Base-by-base conservation (phyloP, 2,888 invertebrate species). In the Ischnura elegans region DNA sequence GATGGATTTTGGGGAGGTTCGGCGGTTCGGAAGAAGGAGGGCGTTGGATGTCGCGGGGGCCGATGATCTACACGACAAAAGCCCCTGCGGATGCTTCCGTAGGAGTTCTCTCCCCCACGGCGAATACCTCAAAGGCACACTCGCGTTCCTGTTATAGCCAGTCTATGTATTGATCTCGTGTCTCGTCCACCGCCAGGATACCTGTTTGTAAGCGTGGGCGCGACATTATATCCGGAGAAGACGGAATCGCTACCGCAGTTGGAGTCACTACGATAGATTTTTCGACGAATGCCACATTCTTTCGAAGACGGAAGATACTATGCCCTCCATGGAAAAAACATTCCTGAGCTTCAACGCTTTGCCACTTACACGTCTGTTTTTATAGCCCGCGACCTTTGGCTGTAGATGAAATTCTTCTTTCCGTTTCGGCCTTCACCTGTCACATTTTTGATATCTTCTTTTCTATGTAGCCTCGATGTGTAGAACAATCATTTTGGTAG, bases 121-220 rank as follows among this genome's bases (percentile, higher is more conserved):
- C 51, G 61, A 61, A 61, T 61, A 61, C 61, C 61, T 61, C 61
- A 61, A 61, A 61, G 61, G 61, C 61, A 61, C 61, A 61, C n/a
- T 61, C 25, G 61, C 61, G 61, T 61, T 61, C 25, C 61, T 61
- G 61, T 61, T 16, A 61, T 61, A 61, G 61, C 61, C 51, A 51
- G 51, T 51, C 61, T 61, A 6, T 6, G 61, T 61, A 61, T 61
- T 25, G 61, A 61, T 61, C 61, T 21, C 21, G 6, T 25, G 25
- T 61, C 61, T 61, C 61, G 25, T 61, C 61, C 61, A 61, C 61
- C 61, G 25, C n/a, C n/a, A n/a, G n/a, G 61, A 61, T 8, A 61
- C 61, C 61, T 61, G 61, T 61, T 16, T 61, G 61, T 6, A 61
- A 61, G 61, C 61, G 61, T 21, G 21, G 61, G 25, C 1, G 61